Base-by-base conservation (phyloP, 1,140 invertebrate species). In the Drosophila sulfurigaster region DNA sequence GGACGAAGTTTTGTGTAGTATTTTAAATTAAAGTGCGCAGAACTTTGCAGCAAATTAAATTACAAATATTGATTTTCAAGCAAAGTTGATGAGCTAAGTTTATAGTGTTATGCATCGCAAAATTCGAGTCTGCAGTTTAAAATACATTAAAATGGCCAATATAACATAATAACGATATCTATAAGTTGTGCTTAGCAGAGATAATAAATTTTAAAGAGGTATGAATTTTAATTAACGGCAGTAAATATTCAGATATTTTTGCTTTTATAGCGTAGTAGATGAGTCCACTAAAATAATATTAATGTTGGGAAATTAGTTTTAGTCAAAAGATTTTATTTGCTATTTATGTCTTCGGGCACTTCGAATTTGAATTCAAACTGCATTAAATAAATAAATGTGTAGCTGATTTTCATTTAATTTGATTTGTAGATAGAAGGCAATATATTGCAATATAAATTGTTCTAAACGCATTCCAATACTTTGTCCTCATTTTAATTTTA, bases 41-140 rank as follows among this genome's bases (percentile, higher is more conserved):
- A 56, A 56, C 13, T 56, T 56, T 56, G 32, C 0, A 15, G 8
- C 3, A 16, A 58, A 58, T 58, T 43, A 28, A 58, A 58, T 58
- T 45, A 15, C 10, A 43, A 45, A 45, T 58, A 58, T 58, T 58
- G 20, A 58, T 58, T 58, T 58, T 43, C 35, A 28, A 45, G 25
- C n/a, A 52, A 30, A 52, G 16, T 58, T 58, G 25, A 45, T 28
- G 41, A 58, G 56, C 16, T 25, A 58, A 28, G 56, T 58, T 43
- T 43, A 45, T 58, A 13, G 28, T 58, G 41, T 45, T 28, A 13
- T 43, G 15, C 5, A 57, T 15, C 8, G 54, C 8, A 32, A 57
- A 15, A 15, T 16, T 41, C 25, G 16, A 38, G 15, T 58, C 5
- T 45, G 5, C 38, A 28, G 56, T 38, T 38, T 56, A 20, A 35